Conservation (phyloP, 2,888 invertebrate species). For the Andricus quercusramuli region DNA sequence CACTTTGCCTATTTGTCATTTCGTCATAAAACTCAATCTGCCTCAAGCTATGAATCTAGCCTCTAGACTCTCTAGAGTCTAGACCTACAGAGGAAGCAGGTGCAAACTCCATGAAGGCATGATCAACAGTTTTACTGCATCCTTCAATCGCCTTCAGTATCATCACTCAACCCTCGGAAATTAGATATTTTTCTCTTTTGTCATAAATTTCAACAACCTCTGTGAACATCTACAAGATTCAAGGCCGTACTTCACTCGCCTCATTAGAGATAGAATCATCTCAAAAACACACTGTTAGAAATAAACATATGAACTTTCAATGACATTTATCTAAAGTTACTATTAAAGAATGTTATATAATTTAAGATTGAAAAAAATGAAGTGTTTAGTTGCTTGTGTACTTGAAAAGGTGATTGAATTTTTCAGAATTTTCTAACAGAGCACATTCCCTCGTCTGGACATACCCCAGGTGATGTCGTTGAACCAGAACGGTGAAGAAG, state of each 20-base stretch:
- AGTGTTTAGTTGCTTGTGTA: too few species aligned
- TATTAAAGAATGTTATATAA: background rate
- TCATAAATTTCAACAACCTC: background rate
- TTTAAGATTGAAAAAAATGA: background rate
- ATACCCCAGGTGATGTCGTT: conserved; percentile 78
- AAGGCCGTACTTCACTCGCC: background rate
- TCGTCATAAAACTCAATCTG: background rate
- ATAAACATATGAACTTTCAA: background rate
- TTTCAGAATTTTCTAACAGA: background rate
- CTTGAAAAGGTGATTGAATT: background rate
- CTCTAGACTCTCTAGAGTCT: background rate
- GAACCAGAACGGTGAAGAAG: conserved; percentile 72
- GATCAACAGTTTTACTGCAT: background rate
- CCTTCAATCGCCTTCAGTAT: conserved; percentile 2
- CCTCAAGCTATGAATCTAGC: background rate
- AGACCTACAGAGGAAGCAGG: background rate
- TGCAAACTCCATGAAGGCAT: background rate
- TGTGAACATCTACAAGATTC: background rate
- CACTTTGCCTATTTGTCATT: background rate
- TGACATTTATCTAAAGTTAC: background rate
- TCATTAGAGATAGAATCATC: background rate
- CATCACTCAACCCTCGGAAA: background rate
- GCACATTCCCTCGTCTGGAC: conserved; percentile 52
- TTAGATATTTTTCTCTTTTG: background rate
- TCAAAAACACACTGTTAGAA: background rate